phyloP scores from a whole-genome alignment of 2,888 invertebrate species.

The Eupithecia vulgata region DNA sequence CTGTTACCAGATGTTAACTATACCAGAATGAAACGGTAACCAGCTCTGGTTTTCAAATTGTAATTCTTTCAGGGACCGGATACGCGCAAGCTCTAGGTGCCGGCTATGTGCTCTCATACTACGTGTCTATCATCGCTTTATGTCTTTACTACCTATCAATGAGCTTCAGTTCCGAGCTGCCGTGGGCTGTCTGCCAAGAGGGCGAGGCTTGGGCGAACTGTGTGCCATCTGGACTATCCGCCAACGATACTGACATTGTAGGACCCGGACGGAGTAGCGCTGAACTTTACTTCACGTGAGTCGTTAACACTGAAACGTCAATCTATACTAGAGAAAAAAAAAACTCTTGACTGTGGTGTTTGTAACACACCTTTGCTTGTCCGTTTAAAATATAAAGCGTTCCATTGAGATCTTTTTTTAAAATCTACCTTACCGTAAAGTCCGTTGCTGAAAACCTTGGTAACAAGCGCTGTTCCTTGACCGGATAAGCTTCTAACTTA shows the following conservation, averaged over 20 bases:
- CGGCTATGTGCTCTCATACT: constrained; percentile 88
- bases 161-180: constrained; percentile 87
- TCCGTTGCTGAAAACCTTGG: no score
- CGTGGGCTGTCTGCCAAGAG: constrained; percentile 88
- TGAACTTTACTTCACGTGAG: constrained; percentile 85
- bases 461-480: background rate
- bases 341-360: background rate
- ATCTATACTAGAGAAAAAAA: background rate
- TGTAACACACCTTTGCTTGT: background rate
- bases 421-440: no score
- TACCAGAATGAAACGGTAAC: background rate
- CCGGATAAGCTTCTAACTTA: background rate
- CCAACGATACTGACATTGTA: constrained; percentile 46
- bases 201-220: constrained; percentile 78
- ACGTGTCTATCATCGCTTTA: constrained; percentile 89
- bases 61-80: constrained; percentile 84
- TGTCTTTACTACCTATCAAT: constrained; percentile 89
- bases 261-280: constrained; percentile 78
- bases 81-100: constrained; percentile 87
- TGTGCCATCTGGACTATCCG: constrained; percentile 68
- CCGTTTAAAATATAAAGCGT: background rate
- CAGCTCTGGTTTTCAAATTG: background rate
- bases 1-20: background rate
- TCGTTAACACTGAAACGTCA: background rate
- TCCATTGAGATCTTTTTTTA: background rate